These are phyloP conservation scores for Petrolisthes manimaculis DNA, from an alignment of 2,888 invertebrate species.

Conservation along the genomic window DNA sequence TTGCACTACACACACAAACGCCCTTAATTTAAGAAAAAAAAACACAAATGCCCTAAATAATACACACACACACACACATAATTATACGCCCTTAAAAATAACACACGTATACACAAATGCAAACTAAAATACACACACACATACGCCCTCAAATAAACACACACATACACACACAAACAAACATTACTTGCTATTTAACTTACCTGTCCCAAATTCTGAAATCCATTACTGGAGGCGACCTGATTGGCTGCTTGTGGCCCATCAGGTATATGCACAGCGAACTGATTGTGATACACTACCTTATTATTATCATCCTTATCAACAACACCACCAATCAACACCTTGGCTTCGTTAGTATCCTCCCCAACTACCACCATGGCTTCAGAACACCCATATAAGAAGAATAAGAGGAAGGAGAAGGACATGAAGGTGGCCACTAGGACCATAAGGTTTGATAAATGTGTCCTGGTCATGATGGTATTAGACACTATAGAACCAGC, in stretches of 20 bases:
- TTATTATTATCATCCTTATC: slow-evolving; percentile 21
- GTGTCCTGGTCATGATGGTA: slow-evolving; percentile 49
- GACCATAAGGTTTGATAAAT: slow-evolving; percentile 42
- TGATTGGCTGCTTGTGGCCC: slow-evolving; percentile 48
- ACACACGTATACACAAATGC: no score
- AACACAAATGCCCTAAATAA: no score
- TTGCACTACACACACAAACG: no score
- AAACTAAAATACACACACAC: neutral
- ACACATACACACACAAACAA: neutral
- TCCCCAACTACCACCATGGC: neutral
- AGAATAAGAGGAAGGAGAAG: no score
- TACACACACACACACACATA: neutral
- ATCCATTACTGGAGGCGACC: slow-evolving; percentile 54
- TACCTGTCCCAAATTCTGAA: slow-evolving; percentile 61
- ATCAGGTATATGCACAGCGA: slow-evolving; percentile 58
- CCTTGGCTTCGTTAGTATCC: no score
- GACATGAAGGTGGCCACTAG: slow-evolving; percentile 20
- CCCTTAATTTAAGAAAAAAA: no score
- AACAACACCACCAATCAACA: neutral
- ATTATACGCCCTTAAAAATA: no score
- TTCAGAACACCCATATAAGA: slow-evolving; percentile 20
- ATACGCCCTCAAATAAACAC: neutral
- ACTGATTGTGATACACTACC: slow-evolving; percentile 58
- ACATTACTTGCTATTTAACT: neutral
- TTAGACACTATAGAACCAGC: slow-evolving; percentile 34